Evolutionary conservation across 1,140 invertebrate species (phyloP).

Genomic region (Halesus radiatus): DNA sequence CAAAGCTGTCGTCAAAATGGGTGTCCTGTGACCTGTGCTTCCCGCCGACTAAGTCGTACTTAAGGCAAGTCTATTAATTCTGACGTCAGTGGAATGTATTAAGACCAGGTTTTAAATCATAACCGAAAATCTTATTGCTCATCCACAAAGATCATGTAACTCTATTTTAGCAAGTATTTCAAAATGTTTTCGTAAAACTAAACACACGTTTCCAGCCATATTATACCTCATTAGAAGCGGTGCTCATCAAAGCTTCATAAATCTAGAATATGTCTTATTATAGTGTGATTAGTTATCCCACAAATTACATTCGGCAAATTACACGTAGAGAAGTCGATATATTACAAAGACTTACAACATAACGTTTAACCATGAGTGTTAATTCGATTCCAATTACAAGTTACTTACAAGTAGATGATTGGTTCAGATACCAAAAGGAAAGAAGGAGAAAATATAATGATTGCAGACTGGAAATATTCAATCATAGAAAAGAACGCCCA

Average conservation of each 20-base stretch:
- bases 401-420: no score
- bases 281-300: background rate
- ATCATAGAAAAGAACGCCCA: constrained; percentile 2
- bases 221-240: background rate
- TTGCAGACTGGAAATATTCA: background rate
- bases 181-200: no score
- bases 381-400: no score
- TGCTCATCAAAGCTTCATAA: background rate
- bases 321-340: background rate
- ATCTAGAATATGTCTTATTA: background rate
- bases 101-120: no score
- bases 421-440: background rate
- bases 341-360: background rate
- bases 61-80: no score
- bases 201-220: background rate
- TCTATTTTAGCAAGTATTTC: no score
- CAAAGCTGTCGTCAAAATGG: no score
- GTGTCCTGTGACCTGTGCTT: no score
- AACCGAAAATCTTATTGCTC: no score
- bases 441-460: background rate
- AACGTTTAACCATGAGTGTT: background rate
- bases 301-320: background rate
- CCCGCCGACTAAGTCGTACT: no score
- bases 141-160: no score
- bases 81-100: no score